Conservation (phyloP, 2,888 invertebrate genomes). For the Chelonus formosanus region DNA sequence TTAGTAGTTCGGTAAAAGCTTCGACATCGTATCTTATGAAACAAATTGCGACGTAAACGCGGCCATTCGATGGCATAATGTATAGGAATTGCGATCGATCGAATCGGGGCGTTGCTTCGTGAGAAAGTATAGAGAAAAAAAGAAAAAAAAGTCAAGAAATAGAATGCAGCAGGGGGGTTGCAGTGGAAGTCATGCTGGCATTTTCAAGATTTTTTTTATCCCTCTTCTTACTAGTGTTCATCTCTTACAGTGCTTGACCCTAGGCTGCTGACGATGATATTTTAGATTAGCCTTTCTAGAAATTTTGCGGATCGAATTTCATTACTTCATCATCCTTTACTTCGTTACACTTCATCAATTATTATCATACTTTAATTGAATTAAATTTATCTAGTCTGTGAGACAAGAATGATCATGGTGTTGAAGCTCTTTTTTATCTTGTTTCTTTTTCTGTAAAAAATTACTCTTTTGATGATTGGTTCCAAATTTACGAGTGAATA, state of each 20-base stretch:
- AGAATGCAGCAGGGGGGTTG: slow-evolving; percentile 40
- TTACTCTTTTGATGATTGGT: too few species aligned
- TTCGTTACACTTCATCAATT: too few species aligned
- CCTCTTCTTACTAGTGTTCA: slow-evolving; percentile 1
- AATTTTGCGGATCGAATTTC: background rate
- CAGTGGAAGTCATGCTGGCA: slow-evolving; percentile 30
- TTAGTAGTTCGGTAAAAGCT: slow-evolving; percentile 2
- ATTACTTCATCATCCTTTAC: too few species aligned
- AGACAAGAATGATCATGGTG: too few species aligned
- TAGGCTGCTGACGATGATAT: slow-evolving; percentile 18
- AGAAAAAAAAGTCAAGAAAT: slow-evolving; percentile 35
- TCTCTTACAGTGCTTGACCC: slow-evolving; percentile 8
- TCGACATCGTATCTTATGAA: slow-evolving; percentile 27
- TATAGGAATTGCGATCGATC: slow-evolving; percentile 53
- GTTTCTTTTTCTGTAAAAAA: too few species aligned
- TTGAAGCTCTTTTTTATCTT: too few species aligned
- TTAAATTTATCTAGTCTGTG: too few species aligned
- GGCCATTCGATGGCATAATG: slow-evolving; percentile 23
- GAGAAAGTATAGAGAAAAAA: slow-evolving; percentile 38
- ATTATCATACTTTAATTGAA: too few species aligned
- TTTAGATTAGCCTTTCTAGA: slow-evolving; percentile 23
- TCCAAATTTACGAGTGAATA: too few species aligned
- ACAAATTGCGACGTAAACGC: slow-evolving; percentile 34
- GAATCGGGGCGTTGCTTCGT: slow-evolving; percentile 53
- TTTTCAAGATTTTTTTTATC: slow-evolving; percentile 26